Evolutionary conservation across 2,113 vertebrate species (phyloP), one percentile per base, ranked within the genome.

Genomic region (Caracal caracal): DNA sequence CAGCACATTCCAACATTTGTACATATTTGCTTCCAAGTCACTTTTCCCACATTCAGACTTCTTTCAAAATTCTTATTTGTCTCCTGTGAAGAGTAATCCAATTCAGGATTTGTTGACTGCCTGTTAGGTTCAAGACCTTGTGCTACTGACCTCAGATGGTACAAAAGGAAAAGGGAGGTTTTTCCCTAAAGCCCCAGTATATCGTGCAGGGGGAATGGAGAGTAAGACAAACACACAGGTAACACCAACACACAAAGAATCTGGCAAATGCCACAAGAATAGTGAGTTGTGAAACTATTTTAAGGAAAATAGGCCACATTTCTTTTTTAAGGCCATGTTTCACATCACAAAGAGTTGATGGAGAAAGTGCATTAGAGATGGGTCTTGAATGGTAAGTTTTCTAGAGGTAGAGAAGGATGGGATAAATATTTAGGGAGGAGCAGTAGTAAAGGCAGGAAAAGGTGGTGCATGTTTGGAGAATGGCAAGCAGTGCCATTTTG

Each of bases 1-100:
- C 5, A 71, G 90, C 1, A 28, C 83, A 75, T 93, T 96, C 87
- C 83, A 66, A 59, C n/a, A 30, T 76, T 53, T 40, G 78, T 56
- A 70, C 93, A 33, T 13, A 16, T 37, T 70, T 49, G 61, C 49
- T 94, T 68, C 33, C 53, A 49, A 86, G 80, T 33, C 24, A 61
- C 51, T 94, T 68, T 82, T 90, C 96, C 71, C 65, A 90, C 94
- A 86, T 75, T 85, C 87, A 47, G 16, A 85, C 53, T 80, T 96
- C 85, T 88, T 79, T 84, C 49, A 51, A 56, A 70, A 84, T 70
- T 92, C 80, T 87, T 84, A 40, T 73, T 87, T 51, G 76, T 93
- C 80, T 83, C 53, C 5, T 51, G 51, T 66, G 79, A 94, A 92
- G 88, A 94, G 65, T 33, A 71, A 40, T 53, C 51, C 43, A 43